A percentile compares a stretch with the other conserved stretches of the same genome.
These are phyloP conservation scores for Aradus depressus DNA, from an alignment of 2,888 invertebrate genomes.

Conservation along the genomic window DNA sequence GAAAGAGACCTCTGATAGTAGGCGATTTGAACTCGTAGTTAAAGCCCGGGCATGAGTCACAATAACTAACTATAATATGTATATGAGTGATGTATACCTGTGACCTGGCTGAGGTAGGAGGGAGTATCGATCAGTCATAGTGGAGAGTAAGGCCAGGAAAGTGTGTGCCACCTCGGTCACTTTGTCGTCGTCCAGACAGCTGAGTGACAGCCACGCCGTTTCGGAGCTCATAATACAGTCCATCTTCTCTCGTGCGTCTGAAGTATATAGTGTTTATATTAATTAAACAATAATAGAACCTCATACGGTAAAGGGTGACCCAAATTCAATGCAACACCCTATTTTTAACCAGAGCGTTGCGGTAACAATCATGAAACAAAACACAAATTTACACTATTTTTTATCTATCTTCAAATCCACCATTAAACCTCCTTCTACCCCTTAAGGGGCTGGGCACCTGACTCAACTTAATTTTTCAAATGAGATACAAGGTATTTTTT, in stretches of 20 bases:
- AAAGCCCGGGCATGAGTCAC: too few species aligned
- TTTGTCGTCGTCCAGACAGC: slow-evolving; percentile 49
- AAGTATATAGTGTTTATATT: slow-evolving; percentile 20
- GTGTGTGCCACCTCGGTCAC: slow-evolving; percentile 83
- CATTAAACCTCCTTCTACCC: too few species aligned
- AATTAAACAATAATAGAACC: neutral
- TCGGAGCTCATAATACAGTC: slow-evolving; percentile 64
- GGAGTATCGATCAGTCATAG: slow-evolving; percentile 78
- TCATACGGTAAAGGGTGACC: neutral
- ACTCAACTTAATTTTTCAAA: too few species aligned
- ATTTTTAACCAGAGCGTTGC: too few species aligned
- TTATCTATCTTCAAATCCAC: too few species aligned
- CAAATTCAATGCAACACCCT: too few species aligned
- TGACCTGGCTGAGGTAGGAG: slow-evolving; percentile 74
- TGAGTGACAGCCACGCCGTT: slow-evolving; percentile 45
- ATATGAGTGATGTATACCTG: slow-evolving; percentile 39
- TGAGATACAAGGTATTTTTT: too few species aligned
- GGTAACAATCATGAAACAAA: too few species aligned
- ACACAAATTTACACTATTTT: too few species aligned
- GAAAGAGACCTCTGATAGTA: too few species aligned
- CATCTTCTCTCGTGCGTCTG: slow-evolving; percentile 84
- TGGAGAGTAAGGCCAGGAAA: slow-evolving; percentile 71
- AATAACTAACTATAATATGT: neutral
- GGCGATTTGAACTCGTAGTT: too few species aligned
- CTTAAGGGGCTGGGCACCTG: too few species aligned